These are phyloP conservation scores for Melieria omissa DNA, from an alignment of 2,888 invertebrate genomes.

Conservation along the genomic window DNA sequence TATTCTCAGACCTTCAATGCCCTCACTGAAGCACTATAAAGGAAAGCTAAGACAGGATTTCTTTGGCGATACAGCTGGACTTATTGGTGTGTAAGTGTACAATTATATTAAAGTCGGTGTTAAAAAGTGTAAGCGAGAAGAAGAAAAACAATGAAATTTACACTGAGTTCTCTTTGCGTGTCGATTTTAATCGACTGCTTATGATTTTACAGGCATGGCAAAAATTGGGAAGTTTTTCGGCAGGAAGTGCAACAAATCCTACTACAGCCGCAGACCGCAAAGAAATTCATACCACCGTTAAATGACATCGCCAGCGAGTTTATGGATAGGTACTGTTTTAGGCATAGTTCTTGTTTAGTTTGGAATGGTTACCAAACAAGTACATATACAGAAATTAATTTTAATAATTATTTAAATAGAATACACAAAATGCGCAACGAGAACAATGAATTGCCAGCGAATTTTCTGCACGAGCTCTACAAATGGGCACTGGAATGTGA, in stretches of 20 bases:
- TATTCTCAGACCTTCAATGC: conserved; percentile 72
- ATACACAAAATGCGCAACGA: conserved; percentile 74
- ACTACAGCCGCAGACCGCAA: conserved; percentile 82
- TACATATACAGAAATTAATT: background rate
- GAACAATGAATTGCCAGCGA: conserved; percentile 78
- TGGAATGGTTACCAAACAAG: background rate
- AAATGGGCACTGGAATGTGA: conserved; percentile 95
- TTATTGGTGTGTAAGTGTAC: conserved; percentile 81
- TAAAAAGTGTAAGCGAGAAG: conserved; percentile 4
- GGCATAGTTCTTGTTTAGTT: background rate
- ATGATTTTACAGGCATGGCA: conserved; percentile 76
- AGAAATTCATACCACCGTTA: conserved; percentile 78
- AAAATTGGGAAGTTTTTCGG: conserved; percentile 86
- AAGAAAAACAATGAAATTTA: conserved; percentile 12
- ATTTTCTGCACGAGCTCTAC: conserved; percentile 89
- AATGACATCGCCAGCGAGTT: conserved; percentile 83
- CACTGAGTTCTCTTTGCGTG: background rate
- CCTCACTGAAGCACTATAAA: conserved; percentile 79
- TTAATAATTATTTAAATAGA: conserved; percentile 63
- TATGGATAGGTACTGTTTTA: conserved; percentile 71
- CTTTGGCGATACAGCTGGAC: conserved; percentile 77
- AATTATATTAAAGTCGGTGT: background rate
- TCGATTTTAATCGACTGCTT: background rate
- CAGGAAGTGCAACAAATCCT: conserved; percentile 86
- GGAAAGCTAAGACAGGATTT: conserved; percentile 75